A percentile compares a stretch with the other conserved stretches of the same genome.
These are phyloP conservation scores for Pterobdella sp. DNA, from an alignment of 2,888 invertebrate species.

Conservation along the genomic window DNA sequence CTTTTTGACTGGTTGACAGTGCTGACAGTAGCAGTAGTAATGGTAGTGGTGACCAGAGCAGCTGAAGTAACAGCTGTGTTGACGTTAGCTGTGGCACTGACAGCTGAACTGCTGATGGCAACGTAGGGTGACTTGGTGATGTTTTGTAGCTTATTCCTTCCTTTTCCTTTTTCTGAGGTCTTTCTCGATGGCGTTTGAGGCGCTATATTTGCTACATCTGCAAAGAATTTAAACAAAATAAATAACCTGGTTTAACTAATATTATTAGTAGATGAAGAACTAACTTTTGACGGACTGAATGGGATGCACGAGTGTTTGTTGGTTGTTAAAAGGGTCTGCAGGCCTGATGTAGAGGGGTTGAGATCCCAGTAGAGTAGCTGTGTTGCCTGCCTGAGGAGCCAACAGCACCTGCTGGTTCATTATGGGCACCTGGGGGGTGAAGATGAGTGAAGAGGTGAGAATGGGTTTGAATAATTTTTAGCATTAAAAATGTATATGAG, in stretches of 20 bases:
- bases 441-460: background rate
- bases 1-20: too few relatives aligned
- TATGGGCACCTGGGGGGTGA: constrained; percentile 39
- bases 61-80: background rate
- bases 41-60: background rate
- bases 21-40: background rate
- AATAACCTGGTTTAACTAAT: too few relatives aligned
- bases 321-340: constrained; percentile 37
- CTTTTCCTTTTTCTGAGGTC: constrained; percentile 14
- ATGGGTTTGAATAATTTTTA: too few relatives aligned
- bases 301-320: constrained; percentile 32
- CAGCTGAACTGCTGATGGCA: background rate
- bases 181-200: constrained; percentile 30
- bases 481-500: too few relatives aligned
- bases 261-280: too few relatives aligned
- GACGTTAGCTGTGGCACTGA: constrained; percentile 7
- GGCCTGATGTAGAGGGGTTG: constrained; percentile 46
- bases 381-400: constrained; percentile 37
- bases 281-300: constrained; percentile 25
- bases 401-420: constrained; percentile 42
- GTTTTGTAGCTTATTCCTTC: constrained; percentile 16
- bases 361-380: constrained; percentile 41
- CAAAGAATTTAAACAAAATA: too few relatives aligned
- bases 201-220: constrained; percentile 35
- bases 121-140: constrained; percentile 14